phyloP scores from a whole-genome alignment of 2,113 vertebrate genomes.

The Tamias sibiricus region DNA sequence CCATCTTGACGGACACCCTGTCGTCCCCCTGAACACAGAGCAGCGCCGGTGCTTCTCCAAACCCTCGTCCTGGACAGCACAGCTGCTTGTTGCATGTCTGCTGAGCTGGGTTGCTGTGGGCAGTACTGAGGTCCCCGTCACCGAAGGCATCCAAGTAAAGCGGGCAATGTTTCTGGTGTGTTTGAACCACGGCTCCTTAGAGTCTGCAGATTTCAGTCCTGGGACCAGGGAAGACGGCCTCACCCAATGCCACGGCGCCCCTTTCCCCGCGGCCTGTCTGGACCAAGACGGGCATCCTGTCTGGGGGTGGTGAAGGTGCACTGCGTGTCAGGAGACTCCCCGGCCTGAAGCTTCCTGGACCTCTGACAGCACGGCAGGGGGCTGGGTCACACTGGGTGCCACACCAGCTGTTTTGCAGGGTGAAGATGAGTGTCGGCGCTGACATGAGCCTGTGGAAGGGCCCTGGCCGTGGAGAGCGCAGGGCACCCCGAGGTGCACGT shows the following conservation, averaged over 20 bases:
- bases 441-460: background rate
- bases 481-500: background rate
- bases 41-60: background rate
- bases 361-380: background rate
- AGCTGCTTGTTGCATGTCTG: background rate
- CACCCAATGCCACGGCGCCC: accelerated
- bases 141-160: background rate
- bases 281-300: background rate
- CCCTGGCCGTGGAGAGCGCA: background rate
- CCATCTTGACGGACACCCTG: background rate
- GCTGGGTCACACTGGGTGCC: no score
- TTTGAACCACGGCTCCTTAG: background rate
- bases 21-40: background rate
- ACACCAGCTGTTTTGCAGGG: background rate
- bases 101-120: no score
- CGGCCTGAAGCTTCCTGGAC: background rate
- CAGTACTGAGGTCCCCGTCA: background rate
- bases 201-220: background rate
- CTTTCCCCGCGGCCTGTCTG: background rate
- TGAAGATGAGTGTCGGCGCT: background rate
- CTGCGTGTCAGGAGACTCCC: background rate
- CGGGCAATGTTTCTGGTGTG: background rate
- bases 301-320: background rate
- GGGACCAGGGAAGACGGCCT: no score
- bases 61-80: accelerated